phyloP scores from a whole-genome alignment of 35 echinoderm and acorn worm genomes.

The Heliocidaris tuberculata region DNA sequence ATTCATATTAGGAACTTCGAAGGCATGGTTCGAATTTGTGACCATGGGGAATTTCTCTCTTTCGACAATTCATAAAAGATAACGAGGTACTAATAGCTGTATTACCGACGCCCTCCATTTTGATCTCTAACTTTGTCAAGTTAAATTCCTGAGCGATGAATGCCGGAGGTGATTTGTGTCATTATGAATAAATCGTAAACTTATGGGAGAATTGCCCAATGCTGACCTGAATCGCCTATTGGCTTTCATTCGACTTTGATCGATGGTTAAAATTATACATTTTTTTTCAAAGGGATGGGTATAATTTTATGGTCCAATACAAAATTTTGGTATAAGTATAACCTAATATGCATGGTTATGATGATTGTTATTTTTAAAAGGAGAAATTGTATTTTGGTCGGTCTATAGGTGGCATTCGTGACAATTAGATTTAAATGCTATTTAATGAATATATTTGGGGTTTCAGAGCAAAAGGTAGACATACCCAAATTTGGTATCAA shows the following conservation, averaged over 20 bases:
- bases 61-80: constrained; percentile 3
- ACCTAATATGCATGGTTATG: too few species aligned
- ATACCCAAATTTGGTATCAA: too few species aligned
- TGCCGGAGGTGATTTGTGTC: neutral
- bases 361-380: neutral
- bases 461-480: too few species aligned
- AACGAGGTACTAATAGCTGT: constrained; percentile 2
- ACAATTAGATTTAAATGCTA: too few species aligned
- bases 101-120: neutral
- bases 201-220: neutral
- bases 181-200: constrained; percentile 12
- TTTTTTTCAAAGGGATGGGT: neutral
- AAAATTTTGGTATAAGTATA: too few species aligned
- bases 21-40: constrained; percentile 1
- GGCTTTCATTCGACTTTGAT: neutral
- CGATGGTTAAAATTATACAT: neutral
- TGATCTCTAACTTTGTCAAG: neutral
- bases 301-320: neutral
- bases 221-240: neutral
- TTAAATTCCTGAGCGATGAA: neutral
- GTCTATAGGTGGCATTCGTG: neutral
- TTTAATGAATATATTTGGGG: too few species aligned
- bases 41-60: neutral
- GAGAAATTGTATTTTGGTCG: neutral
- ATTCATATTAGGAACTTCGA: neutral